phyloP scores from a whole-genome alignment of 2,888 invertebrate genomes.

The Chaetogeoica ovagalla region DNA sequence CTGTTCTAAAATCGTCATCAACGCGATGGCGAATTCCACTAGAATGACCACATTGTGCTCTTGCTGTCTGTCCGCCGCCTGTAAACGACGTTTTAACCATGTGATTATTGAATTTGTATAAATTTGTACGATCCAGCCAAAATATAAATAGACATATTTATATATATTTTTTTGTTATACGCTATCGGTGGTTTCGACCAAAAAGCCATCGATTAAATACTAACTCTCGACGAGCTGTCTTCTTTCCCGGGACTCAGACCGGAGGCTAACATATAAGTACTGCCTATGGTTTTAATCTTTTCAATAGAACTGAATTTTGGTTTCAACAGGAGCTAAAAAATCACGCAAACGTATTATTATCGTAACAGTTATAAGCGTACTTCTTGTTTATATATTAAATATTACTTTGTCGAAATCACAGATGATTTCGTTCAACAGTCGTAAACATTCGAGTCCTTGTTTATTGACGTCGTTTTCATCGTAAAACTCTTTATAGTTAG shows the following conservation, averaged over 20 bases:
- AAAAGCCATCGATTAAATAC: background rate
- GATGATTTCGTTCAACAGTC: constrained; percentile 94
- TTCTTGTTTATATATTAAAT: constrained; percentile 1
- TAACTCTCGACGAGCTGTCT: constrained; percentile 62
- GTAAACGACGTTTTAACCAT: constrained; percentile 50
- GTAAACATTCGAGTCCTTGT: constrained; percentile 90
- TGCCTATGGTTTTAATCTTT: constrained; percentile 97
- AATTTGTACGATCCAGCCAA: no score
- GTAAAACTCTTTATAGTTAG: constrained; percentile 96
- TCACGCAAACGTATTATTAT: constrained; percentile 36
- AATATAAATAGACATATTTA: no score
- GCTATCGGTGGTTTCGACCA: no score
- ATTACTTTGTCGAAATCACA: constrained; percentile 95
- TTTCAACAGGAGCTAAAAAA: constrained; percentile 77
- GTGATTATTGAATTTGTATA: no score
- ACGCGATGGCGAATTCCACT: constrained; percentile 91
- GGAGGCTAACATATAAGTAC: constrained; percentile 97
- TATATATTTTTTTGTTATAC: no score
- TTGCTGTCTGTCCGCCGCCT: constrained; percentile 77
- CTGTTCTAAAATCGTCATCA: constrained; percentile 90
- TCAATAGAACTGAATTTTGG: constrained; percentile 95
- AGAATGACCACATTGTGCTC: constrained; percentile 86
- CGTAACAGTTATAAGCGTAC: no score
- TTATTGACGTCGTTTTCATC: constrained; percentile 96
- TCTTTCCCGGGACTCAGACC: constrained; percentile 88